Evolutionary conservation across 2,113 vertebrate species (phyloP).

Genomic region (Oreamnos americanus): DNA sequence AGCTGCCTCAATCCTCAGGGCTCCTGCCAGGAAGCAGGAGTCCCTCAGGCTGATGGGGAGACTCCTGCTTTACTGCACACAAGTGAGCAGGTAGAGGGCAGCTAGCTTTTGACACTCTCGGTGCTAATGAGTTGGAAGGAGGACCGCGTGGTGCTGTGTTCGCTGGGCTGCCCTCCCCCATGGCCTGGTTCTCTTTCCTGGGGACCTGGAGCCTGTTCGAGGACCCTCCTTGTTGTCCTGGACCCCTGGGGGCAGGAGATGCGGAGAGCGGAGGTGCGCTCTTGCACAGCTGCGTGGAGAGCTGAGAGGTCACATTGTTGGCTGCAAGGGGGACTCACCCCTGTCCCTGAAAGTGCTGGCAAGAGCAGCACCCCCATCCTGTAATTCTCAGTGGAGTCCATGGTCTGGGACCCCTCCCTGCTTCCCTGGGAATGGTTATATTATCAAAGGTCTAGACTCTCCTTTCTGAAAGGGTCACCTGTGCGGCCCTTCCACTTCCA

Average conservation of each 20-base stretch:
- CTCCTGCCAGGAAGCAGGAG: not conserved
- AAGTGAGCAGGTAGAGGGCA: fast-evolving
- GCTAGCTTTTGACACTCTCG: not conserved
- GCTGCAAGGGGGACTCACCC: not conserved
- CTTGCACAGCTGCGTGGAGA: fast-evolving
- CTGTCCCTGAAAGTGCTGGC: not conserved
- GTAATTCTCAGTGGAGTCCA: not conserved
- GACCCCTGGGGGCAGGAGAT: not conserved
- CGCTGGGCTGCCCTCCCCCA: not conserved
- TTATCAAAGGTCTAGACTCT: not conserved
- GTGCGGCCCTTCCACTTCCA: not conserved
- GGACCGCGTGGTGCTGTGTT: not conserved
- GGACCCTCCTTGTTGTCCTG: not conserved
- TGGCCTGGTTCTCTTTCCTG: not conserved
- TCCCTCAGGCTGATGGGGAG: not conserved
- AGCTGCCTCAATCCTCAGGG: not conserved
- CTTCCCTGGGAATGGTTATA: not conserved
- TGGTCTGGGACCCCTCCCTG: not conserved
- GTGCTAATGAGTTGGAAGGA: not conserved
- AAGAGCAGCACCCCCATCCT: not conserved
- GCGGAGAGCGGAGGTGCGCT: not conserved
- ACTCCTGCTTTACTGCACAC: not conserved
- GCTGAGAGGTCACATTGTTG: not conserved
- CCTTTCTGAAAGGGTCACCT: not conserved
- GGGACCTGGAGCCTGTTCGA: not conserved